Conservation (phyloP, 2,113 vertebrate genomes). For the Oxygymnocypris stewartii region DNA sequence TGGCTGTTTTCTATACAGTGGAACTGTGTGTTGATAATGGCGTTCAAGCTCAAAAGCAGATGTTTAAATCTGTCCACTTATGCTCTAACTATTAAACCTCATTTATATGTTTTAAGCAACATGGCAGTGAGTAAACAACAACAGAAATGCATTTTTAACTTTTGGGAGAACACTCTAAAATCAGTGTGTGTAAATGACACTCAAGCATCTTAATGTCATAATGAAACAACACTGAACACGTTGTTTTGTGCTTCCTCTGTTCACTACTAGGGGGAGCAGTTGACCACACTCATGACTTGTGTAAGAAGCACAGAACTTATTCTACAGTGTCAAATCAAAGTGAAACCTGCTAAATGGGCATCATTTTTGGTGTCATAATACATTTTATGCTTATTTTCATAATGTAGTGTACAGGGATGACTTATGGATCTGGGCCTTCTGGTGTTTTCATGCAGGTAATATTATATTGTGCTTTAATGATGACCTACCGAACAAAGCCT, state of each 20-base stretch:
- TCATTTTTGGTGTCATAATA: neutral
- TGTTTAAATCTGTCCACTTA: neutral
- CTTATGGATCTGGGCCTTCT: neutral
- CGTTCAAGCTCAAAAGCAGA: neutral
- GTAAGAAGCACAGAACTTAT: neutral
- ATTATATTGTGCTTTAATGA: neutral
- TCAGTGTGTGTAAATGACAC: too few species aligned
- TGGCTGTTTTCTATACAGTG: neutral
- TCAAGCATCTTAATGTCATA: neutral
- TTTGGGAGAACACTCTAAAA: neutral
- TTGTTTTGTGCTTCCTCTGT: neutral
- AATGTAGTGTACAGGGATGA: neutral
- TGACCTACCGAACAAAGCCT: neutral
- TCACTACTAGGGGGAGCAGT: slow-evolving; percentile 53
- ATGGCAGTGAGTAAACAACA: neutral
- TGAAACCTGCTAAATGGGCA: neutral
- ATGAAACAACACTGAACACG: neutral
- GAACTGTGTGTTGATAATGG: neutral
- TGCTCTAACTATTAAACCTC: neutral
- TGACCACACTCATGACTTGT: slow-evolving; percentile 45
- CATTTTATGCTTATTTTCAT: neutral
- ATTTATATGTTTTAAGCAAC: neutral
- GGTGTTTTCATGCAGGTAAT: neutral
- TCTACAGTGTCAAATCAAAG: neutral
- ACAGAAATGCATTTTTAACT: neutral